phyloP scores from a whole-genome alignment of 2,113 vertebrate genomes.

The Sceloporus tristichus region DNA sequence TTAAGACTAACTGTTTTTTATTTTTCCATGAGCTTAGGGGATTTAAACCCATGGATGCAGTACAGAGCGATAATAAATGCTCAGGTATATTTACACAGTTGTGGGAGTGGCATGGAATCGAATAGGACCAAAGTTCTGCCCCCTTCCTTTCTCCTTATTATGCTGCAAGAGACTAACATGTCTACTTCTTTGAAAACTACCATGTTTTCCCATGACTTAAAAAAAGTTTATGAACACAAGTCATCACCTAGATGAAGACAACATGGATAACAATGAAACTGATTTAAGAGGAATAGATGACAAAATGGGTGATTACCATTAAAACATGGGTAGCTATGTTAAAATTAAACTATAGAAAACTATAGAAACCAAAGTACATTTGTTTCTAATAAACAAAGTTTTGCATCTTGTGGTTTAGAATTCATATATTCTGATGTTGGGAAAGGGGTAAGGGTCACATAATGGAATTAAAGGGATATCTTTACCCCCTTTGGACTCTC shows the following conservation, averaged over 20 bases:
- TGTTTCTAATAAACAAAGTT: constrained; percentile 39
- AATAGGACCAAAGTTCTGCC: too few species aligned
- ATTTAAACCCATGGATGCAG: too few species aligned
- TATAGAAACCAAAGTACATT: constrained; percentile 49
- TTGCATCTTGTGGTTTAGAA: constrained; percentile 55
- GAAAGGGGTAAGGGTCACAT: constrained; percentile 60
- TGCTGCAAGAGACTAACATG: too few species aligned
- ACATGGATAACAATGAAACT: constrained; percentile 8
- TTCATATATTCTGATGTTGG: constrained; percentile 59
- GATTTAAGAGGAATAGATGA: neutral
- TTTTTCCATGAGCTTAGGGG: too few species aligned
- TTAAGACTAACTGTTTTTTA: too few species aligned
- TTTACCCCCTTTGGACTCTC: constrained; percentile 76
- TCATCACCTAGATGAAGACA: constrained; percentile 37
- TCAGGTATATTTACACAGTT: too few species aligned
- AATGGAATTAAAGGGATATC: constrained; percentile 75
- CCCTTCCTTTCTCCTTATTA: too few species aligned
- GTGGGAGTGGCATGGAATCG: too few species aligned
- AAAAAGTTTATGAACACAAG: constrained; percentile 17
- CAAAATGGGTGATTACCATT: neutral
- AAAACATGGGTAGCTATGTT: neutral
- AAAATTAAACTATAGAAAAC: constrained; percentile 15
- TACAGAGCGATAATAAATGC: too few species aligned
- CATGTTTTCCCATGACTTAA: neutral
- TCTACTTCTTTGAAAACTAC: neutral